A percentile compares a stretch with the other conserved stretches of the same genome.
Conservation (phyloP, 2,797 vertebrate genomes). For the Acipenser transmontanus region DNA sequence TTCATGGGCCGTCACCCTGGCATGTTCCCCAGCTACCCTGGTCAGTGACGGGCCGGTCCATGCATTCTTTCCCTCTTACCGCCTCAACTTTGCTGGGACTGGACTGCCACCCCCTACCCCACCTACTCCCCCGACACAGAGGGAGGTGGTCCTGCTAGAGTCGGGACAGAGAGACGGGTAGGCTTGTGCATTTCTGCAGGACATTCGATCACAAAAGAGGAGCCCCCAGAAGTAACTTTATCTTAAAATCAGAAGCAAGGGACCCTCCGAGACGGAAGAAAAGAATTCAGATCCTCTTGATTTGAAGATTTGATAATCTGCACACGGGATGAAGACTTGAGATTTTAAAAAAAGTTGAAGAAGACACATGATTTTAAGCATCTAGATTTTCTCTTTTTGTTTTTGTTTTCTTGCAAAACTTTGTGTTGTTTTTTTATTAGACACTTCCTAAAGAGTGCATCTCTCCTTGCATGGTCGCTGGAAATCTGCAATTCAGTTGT, state of each 20-base stretch:
- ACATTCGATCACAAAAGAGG: slow-evolving; percentile 11
- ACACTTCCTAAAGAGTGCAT: slow-evolving; percentile 5
- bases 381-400: not conserved
- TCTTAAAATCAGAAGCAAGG: not conserved
- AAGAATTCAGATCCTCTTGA: slow-evolving; percentile 6
- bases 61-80: slow-evolving; percentile 17
- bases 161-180: not conserved
- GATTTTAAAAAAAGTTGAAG: not conserved
- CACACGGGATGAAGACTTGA: slow-evolving; percentile 1
- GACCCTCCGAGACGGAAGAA: not conserved
- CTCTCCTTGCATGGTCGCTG: slow-evolving; percentile 17
- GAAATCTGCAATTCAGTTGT: not conserved
- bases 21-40: slow-evolving; percentile 50
- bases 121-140: slow-evolving; percentile 13
- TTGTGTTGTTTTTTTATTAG: slow-evolving; percentile 4
- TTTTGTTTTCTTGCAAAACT: not conserved
- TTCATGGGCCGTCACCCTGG: slow-evolving; percentile 40
- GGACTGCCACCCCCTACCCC: slow-evolving; percentile 21
- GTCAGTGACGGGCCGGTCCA: slow-evolving; percentile 39
- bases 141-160: slow-evolving; percentile 6
- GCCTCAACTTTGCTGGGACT: slow-evolving; percentile 17
- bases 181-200: slow-evolving; percentile 10
- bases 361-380: not conserved
- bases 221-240: not conserved
- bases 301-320: slow-evolving; percentile 15